Base-by-base conservation (phyloP, 1,140 invertebrate species). In the Drosophila nasuta region DNA sequence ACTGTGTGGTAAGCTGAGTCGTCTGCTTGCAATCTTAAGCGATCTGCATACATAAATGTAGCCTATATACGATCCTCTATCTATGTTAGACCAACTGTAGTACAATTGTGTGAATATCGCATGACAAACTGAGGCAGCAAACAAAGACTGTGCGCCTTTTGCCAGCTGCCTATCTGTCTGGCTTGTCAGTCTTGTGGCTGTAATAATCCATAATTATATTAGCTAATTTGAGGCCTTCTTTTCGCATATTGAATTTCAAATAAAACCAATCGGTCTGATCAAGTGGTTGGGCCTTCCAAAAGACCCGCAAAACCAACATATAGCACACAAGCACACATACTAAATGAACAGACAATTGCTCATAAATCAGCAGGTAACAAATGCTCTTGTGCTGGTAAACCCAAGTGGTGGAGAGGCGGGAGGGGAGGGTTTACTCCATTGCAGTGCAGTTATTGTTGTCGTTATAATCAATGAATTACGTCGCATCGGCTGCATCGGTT, bases 401-500 rank as follows among this genome's bases (percentile, higher is more conserved):
- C 52, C 15, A 0, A 43, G 6, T 5, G 20, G 3, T 59, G 41
- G 57, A 7, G 30, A 13, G 28, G 30, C 48, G 11, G 17, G 49
- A 28, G 28, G 4, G 28, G 52, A 25, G 1, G 15, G 7, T 25
- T 7, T 35, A 59, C 46, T 60, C 6, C 45, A 77, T 59, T 57
- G 63, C 65, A 75, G 59, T 76, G 75, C 85, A 78, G 86, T 85
- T 88, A 89, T 85, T 89, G 85, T 85, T 79, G 85, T 88, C 85
- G 85, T 89, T 88, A 88, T 88, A 89, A 83, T 89, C 85, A 88
- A 89, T 88, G 85, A 89, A 89, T 88, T 85, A 88, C 85, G 81
- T 89, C 75, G 81, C 85, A 89, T 88, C 83, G 83, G 83, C 79
- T 88, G 83, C 83, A 89, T 88, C 85, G 85, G 85, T 81, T 88